Evolutionary conservation across 23 tunicate species (phyloP), one percentile per base, ranked within the genome.

Genomic region (Botrylloides violaceus): DNA sequence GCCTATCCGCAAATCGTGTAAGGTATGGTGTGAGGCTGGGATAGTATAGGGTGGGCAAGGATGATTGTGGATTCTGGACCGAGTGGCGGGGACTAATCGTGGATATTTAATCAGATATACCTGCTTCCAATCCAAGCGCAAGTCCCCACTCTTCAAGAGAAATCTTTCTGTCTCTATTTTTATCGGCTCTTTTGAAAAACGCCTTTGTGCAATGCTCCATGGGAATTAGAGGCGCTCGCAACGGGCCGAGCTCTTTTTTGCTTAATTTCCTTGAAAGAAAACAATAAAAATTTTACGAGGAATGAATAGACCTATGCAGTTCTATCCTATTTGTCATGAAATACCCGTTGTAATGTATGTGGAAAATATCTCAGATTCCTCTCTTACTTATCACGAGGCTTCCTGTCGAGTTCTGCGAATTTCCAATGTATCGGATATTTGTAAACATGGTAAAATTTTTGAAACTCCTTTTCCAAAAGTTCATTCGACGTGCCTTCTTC

Each of bases 401-500:
- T 55, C 6, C n/a, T 21, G 34, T 78, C 83, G 15, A 78, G 64
- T 28, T 33, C 56, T 3, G 71, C 53, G 57, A 78, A 78, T 57
- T 78, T 78, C 83, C 83, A 78, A 32, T 78, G 76, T 23, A 78
- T 34, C 25, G 83, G 83, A 58, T 68, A 70, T 22, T 26, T 25
- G 33, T 78, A 78, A 50, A 78, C 55, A 1, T 61, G 66, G 23
- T 36, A 48, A 30, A 63, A 78, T 31, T 77, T 47, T 15, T 21
- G 61, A 36, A 68, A 68, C 36, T 68, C 74, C 31, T 25, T 68
- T 36, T 68, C 57, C 25, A 68, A 21, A 0, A 68, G 55, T 3
- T 56, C 76, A 26, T 76, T 49, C 4, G 56, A 19, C 24, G 76
- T 25, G 21, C 32, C 39, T 26, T 33, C 63, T 57, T 78, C 83